These are phyloP conservation scores for Heterotis niloticus DNA, from an alignment of 2,113 vertebrate species.

Conservation along the genomic window DNA sequence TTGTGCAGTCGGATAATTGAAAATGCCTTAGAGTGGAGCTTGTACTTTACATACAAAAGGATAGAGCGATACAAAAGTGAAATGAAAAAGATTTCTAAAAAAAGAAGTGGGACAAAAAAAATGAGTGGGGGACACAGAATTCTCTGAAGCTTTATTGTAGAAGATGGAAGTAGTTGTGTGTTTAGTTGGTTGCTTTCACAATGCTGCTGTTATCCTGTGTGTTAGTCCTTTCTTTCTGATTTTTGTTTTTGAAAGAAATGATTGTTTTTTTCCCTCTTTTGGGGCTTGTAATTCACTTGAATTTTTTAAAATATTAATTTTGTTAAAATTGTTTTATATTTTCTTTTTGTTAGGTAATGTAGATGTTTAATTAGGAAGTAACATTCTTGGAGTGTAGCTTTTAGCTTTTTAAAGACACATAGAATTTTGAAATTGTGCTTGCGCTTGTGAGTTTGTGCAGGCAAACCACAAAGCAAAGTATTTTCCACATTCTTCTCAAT, in stretches of 20 bases:
- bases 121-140: constrained; percentile 18
- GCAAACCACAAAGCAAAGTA: constrained; percentile 16
- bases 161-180: constrained; percentile 18
- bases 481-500: constrained; percentile 38
- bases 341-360: constrained; percentile 39
- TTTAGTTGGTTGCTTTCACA: constrained; percentile 46
- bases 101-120: constrained; percentile 46
- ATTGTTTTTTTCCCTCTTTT: constrained; percentile 39
- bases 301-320: constrained; percentile 54
- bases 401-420: constrained; percentile 40
- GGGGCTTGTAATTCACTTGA: constrained; percentile 58
- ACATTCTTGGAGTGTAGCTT: constrained; percentile 28
- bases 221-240: constrained; percentile 52
- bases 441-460: constrained; percentile 45
- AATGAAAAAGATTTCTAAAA: constrained; percentile 28
- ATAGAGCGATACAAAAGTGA: constrained; percentile 35
- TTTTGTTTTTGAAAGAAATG: constrained; percentile 27
- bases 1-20: constrained; percentile 1
- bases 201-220: constrained; percentile 65
- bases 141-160: constrained; percentile 41
- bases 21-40: constrained; percentile 35
- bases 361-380: constrained; percentile 33
- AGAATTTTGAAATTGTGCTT: constrained; percentile 39
- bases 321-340: constrained; percentile 44
- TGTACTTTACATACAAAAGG: constrained; percentile 41